A percentile compares a stretch with the other conserved stretches of the same genome.
phyloP scores from a whole-genome alignment of 2,888 invertebrate genomes.

The Oxytorus armatus region DNA sequence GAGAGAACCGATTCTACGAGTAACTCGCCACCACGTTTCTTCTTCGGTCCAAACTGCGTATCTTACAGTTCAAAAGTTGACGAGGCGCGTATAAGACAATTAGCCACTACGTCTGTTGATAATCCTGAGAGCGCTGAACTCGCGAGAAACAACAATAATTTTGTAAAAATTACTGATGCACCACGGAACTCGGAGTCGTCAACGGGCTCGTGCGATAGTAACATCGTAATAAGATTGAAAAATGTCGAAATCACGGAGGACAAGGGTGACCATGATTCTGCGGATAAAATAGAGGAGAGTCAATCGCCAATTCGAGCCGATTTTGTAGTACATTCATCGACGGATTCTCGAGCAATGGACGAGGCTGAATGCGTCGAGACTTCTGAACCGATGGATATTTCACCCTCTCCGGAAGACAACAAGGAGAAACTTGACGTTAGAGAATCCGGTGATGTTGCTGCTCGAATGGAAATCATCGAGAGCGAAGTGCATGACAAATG shows the following conservation, averaged over 20 bases:
- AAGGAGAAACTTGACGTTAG: slow-evolving; percentile 40
- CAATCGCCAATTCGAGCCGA: slow-evolving; percentile 2
- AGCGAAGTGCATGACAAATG: background rate
- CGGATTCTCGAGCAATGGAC: slow-evolving; percentile 21
- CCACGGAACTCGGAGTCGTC: slow-evolving; percentile 48
- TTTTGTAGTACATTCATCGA: slow-evolving; percentile 36
- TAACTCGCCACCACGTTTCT: slow-evolving; percentile 80
- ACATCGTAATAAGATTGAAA: slow-evolving; percentile 38
- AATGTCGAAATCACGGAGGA: slow-evolving; percentile 42
- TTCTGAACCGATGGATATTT: slow-evolving; percentile 14
- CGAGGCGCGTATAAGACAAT: slow-evolving; percentile 53
- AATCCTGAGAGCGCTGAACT: slow-evolving; percentile 11
- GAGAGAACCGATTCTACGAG: slow-evolving; percentile 1
- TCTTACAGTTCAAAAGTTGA: slow-evolving; percentile 77
- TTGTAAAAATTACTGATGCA: slow-evolving; percentile 66
- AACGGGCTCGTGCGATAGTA: slow-evolving; percentile 30
- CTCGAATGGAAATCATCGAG: slow-evolving; percentile 22
- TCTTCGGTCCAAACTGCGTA: slow-evolving; percentile 83
- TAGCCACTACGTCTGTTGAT: slow-evolving; percentile 64
- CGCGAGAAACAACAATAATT: slow-evolving; percentile 72
- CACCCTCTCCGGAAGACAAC: background rate
- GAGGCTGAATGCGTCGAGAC: slow-evolving; percentile 23
- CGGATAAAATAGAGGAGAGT: slow-evolving; percentile 34
- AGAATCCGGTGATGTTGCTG: too few species aligned
- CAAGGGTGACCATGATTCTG: slow-evolving; percentile 18